phyloP scores from a whole-genome alignment of 2,797 vertebrate genomes.

The Hyperoplus lanceolatus region DNA sequence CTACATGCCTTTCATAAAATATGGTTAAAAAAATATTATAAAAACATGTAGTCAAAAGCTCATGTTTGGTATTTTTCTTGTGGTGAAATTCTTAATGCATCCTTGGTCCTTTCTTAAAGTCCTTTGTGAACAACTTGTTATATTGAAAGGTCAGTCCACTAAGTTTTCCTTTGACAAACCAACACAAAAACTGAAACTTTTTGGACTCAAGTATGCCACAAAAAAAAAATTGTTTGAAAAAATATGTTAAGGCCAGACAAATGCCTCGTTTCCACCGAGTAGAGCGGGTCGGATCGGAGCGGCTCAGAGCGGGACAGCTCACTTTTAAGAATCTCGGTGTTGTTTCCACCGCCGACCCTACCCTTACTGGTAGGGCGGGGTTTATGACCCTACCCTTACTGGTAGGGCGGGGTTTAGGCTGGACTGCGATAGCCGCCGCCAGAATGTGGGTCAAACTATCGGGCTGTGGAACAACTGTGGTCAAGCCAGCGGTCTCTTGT shows the following conservation, averaged over 20 bases:
- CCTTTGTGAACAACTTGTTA: constrained; percentile 6
- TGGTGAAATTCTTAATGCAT: background rate
- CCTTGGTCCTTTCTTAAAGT: constrained; percentile 2
- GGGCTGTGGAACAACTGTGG: no score
- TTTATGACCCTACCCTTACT: no score
- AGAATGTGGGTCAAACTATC: no score
- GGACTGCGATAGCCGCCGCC: no score
- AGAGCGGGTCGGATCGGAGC: no score
- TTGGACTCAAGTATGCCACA: constrained; percentile 24
- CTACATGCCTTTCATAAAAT: background rate
- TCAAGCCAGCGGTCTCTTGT: no score
- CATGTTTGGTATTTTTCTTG: background rate
- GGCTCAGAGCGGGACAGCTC: no score
- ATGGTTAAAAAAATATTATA: background rate
- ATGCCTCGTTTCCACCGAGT: no score
- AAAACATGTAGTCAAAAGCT: constrained; percentile 2
- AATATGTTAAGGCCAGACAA: constrained; percentile 24
- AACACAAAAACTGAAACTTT: constrained; percentile 23
- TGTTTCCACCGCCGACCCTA: no score
- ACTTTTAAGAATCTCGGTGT: no score
- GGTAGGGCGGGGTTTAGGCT: no score
- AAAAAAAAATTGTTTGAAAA: constrained; percentile 4
- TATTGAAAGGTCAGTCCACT: constrained; percentile 12
- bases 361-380: no score
- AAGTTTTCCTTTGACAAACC: constrained; percentile 28